Evolutionary conservation across 53 echinoderm and acorn worm species (phyloP), one percentile per base, ranked within the genome.

Genomic region (Astropecten irregularis): DNA sequence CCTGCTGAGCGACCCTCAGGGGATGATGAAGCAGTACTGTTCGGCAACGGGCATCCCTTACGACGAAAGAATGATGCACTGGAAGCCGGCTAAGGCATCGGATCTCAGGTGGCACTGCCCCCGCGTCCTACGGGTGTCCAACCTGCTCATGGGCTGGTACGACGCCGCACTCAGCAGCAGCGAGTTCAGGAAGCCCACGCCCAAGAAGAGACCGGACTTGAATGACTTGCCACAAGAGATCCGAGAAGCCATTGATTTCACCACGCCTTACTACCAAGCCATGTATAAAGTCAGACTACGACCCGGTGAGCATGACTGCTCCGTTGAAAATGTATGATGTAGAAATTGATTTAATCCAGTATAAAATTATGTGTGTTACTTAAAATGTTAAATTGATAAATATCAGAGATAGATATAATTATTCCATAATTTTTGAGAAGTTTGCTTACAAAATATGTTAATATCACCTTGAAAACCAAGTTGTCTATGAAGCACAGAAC

Each of bases 71-170:
- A 93, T 93, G 67, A 59, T 93, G 55, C 76, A 77, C 20, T 93
- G 93, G 93, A 68, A 92, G 33, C 88, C 88, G 49, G 73, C 89
- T 14, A 71, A 76, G 59, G 46, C 85, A 38, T 57, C 60, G 29
- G 68, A 85, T 14, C 73, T 92, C 19, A 89, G 53, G 14, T 92
- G 92, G 92, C 89, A 89, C 55, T 85, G 92, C 15, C 71, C 92
- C 9, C 72, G 68, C 27, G 73, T 82, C 25, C 67, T 89, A 19
- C 72, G 76, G 26, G 29, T 76, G 6, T 58, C 82, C 18, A 89
- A 85, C 69, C 73, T 82, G 69, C 35, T 85, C 60, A 74, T 85
- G 44, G 92, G 89, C 8, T 92, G 86, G 62, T 92, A 92, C 79
- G 69, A 89, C 31, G 83, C 82, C 44, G 89, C 89, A 0, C 68